Conservation (phyloP, 2,113 vertebrate species). For the Tretioscincus oriximinensis region DNA sequence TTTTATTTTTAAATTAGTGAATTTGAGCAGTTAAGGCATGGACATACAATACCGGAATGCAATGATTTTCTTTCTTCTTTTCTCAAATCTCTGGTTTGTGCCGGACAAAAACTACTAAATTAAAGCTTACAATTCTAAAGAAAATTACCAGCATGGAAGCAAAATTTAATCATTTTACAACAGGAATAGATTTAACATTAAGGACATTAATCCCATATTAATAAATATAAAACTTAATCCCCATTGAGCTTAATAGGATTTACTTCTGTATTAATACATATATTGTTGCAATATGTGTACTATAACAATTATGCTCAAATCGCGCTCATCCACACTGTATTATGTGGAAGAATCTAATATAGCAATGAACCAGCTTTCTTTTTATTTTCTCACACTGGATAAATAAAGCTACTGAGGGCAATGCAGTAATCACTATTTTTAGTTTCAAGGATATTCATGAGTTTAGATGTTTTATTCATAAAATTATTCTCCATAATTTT, state of each 20-base stretch:
- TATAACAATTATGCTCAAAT: not conserved
- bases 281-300: not conserved
- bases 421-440: conserved; percentile 11
- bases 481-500: not conserved
- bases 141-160: not conserved
- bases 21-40: not conserved
- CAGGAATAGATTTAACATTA: not conserved
- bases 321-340: not conserved
- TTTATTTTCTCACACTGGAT: not conserved
- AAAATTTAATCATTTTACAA: not conserved
- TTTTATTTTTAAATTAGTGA: not conserved
- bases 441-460: not conserved
- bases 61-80: not conserved
- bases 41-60: not conserved
- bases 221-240: not conserved
- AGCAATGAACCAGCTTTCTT: not conserved
- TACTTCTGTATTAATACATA: not conserved
- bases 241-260: not conserved
- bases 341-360: not conserved
- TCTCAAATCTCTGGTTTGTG: not conserved
- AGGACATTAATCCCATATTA: not conserved
- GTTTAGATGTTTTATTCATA: conserved; percentile 21
- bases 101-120: not conserved
- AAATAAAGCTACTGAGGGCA: not conserved
- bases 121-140: not conserved